Evolutionary conservation across 2,113 vertebrate species (phyloP).

Genomic region (Orcinus orca): DNA sequence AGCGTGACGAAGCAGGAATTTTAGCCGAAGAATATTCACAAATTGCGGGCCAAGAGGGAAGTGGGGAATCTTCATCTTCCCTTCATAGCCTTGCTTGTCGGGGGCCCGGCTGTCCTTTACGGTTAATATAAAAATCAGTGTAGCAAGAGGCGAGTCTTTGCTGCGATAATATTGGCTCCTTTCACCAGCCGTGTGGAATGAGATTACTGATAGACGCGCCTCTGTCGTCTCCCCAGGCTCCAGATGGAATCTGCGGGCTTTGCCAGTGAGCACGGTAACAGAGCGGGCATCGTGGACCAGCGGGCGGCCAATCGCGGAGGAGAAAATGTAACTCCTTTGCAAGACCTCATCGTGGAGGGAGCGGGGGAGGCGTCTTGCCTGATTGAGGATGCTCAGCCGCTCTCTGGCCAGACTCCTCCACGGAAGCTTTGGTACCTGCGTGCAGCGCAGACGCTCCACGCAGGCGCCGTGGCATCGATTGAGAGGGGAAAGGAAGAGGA

Average conservation of each 20-base stretch:
- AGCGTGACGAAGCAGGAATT: conserved; percentile 76
- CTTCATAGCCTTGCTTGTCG: conserved; percentile 28
- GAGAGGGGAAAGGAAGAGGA: rapidly evolving
- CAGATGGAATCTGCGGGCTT: conserved; percentile 9
- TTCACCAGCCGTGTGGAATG: conserved; percentile 45
- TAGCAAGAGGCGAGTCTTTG: not conserved
- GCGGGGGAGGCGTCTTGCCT: not conserved
- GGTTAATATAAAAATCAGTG: conserved; percentile 69
- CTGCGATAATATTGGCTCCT: conserved; percentile 27
- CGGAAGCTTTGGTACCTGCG: not conserved
- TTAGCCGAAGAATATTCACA: conserved; percentile 47
- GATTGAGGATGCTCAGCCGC: not conserved
- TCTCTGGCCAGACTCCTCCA: rapidly evolving
- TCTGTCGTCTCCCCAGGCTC: conserved; percentile 46
- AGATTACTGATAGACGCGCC: conserved; percentile 55
- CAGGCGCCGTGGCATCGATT: rapidly evolving
- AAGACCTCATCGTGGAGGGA: not conserved
- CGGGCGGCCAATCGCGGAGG: not conserved
- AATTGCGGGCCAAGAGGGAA: conserved; percentile 59
- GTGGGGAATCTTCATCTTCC: conserved; percentile 4
- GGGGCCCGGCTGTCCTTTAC: conserved; percentile 7
- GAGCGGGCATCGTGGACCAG: not conserved
- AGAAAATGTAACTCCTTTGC: not conserved
- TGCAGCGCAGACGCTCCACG: rapidly evolving
- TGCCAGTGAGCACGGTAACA: not conserved